Base-by-base conservation (phyloP, 2,113 vertebrate genomes). In the Paraplagusia blochii region DNA sequence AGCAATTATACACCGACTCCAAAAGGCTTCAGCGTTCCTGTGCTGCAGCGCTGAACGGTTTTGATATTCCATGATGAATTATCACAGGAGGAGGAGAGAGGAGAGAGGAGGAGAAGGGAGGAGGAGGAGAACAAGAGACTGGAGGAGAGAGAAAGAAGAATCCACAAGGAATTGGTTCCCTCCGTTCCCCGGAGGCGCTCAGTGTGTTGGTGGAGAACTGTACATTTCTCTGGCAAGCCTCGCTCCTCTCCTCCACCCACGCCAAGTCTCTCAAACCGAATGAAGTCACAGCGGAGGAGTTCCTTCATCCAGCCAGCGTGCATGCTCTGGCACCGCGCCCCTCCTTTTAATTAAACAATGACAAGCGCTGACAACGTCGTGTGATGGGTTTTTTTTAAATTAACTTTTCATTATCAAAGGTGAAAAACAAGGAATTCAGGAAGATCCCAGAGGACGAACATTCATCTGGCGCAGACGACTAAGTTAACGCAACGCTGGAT, bases 331-430 rank as follows among this genome's bases (percentile, higher is more conserved):
- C 67, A 61, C 53, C 42, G 63, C 64, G 43, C 79, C 68, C 69
- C 81, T 76, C 73, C 76, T 78, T 78, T 81, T 84, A 84, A 85
- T 88, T 86, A 85, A 73, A 86, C 84, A 86, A 73, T 39, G 63
- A 53, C 63, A 58, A 56, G 62, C 8, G 8, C 56, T 46, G 68
- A 58, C 71, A 67, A 70, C 42, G 42, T 52, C 63, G 61, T 62
- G 73, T 77, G 66, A 80, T 69, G 44, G 56, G 58, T 55, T 66
- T 35, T 34, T 39, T 52, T 47, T 58, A 76, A 78, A 80, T 74
- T 34, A 66, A 64, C 72, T 74, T 66, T 50, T 63, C 22, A 29
- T 29, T 29, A 6, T 29, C 6, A 6, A 60, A 48, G 55, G 49
- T 19, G 22, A 11, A 45, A 40, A n/a, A 15, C 4, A 55, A 12